Evolutionary conservation across 2,113 vertebrate genomes (phyloP).

Genomic region (Tachycineta bicolor): DNA sequence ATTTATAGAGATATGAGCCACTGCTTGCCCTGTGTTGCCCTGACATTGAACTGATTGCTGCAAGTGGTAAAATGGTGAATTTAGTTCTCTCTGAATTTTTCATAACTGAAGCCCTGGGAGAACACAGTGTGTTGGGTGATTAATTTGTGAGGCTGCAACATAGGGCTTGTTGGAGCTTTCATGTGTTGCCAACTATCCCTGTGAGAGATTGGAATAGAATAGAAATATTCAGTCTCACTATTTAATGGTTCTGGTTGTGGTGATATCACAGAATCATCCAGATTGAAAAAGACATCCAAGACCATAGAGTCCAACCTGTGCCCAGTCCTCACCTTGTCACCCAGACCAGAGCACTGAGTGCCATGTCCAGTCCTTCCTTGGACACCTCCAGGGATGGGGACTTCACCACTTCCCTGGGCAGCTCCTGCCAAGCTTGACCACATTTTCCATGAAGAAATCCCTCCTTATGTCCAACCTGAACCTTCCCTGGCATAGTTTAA

Average conservation of each 20-base stretch:
- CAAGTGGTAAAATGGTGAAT: neutral
- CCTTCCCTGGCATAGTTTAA: neutral
- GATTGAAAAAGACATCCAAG: neutral
- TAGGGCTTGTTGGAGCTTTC: neutral
- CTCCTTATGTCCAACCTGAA: neutral
- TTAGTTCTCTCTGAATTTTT: neutral
- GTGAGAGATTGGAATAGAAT: neutral
- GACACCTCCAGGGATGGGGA: neutral
- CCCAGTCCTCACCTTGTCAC: neutral
- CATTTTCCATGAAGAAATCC: neutral
- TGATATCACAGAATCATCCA: neutral
- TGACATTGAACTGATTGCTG: neutral
- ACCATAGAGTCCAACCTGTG: neutral
- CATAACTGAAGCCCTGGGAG: neutral
- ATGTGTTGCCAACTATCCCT: neutral
- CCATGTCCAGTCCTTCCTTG: neutral
- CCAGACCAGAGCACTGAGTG: neutral
- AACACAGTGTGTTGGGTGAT: neutral
- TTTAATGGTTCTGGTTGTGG: neutral
- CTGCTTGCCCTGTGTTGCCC: neutral
- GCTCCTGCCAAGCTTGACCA: neutral
- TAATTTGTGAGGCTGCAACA: neutral
- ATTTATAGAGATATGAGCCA: neutral
- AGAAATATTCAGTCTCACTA: neutral
- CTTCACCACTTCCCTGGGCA: neutral